Base-by-base conservation (phyloP, 2,888 invertebrate species). In the Diaprepes abbreviatus region DNA sequence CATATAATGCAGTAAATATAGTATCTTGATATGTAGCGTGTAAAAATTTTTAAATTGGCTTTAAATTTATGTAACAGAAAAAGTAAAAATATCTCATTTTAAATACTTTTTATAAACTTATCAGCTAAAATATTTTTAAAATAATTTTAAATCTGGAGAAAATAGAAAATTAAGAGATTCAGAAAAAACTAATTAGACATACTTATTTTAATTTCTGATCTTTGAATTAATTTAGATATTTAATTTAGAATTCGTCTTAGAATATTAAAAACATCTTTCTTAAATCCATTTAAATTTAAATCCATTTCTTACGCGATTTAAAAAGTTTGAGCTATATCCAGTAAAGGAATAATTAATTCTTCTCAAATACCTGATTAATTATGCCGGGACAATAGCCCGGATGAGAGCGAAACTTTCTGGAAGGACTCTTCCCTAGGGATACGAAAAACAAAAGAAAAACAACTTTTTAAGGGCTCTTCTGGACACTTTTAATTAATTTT, bases 361-460 rank as follows among this genome's bases (percentile, higher is more conserved):
- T 33, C 59, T 52, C 40, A 67, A 67, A 67, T 67, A 62, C 60
- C 60, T 62, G 59, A 67, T 60, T 67, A 67, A 67, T 67, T 67
- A 67, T 67, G 52, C 45, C 55, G 54, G 14, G 60, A 62, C 60
- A 67, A 62, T 67, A 36, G 33, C 31, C 43, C 12, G 60, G 67
- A 67, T 55, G 60, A 60, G 52, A 67, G 54, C 12, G 60, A 62
- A 67, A 62, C 54, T 52, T 54, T 59, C 50, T 45, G 36, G 55
- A 60, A 50, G 45, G 35, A 35, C 60, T 35, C 16, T 19, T 60
- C 60, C 36, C 33, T 35, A n/a, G 35, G 33, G 50, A 60, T 45
- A 7, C 17, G 50, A 24, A 48, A 50, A 60, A 59, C 43, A 59
- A 59, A 59, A 59, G 43, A 59, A 43, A 31, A 59, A 59, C 59